Conservation (phyloP, 2,797 vertebrate genomes). For the Acrossocheilus wenchowensis region DNA sequence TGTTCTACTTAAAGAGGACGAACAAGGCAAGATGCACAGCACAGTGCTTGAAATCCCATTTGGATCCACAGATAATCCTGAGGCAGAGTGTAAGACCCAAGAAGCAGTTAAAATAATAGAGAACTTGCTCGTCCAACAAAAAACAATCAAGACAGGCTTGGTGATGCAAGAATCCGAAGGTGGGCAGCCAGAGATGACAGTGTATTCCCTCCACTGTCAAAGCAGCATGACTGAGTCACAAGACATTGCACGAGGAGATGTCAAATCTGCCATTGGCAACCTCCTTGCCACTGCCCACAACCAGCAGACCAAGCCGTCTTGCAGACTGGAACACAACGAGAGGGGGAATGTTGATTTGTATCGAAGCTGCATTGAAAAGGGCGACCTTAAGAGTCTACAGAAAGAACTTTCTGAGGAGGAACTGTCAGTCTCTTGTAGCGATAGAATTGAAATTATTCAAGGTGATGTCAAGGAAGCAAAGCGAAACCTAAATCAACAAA, state of each 20-base stretch:
- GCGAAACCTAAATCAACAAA: slow-evolving; percentile 75
- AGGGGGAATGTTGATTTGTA: slow-evolving; percentile 88
- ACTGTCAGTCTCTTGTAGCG: slow-evolving; percentile 67
- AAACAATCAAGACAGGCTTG: slow-evolving; percentile 85
- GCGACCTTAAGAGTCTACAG: slow-evolving; percentile 87
- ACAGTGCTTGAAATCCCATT: slow-evolving; percentile 77
- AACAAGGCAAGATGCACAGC: slow-evolving; percentile 74
- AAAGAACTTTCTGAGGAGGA: slow-evolving; percentile 79
- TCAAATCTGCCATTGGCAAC: slow-evolving; percentile 87
- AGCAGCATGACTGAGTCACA: slow-evolving; percentile 68
- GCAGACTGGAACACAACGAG: slow-evolving; percentile 77
- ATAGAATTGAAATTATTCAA: slow-evolving; percentile 67
- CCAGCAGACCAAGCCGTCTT: slow-evolving; percentile 82
- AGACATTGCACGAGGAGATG: slow-evolving; percentile 86
- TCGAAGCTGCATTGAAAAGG: slow-evolving; percentile 91
- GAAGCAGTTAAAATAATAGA: slow-evolving; percentile 83
- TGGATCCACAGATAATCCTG: slow-evolving; percentile 67
- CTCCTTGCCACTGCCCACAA: slow-evolving; percentile 84
- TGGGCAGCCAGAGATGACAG: slow-evolving; percentile 79
- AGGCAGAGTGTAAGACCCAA: slow-evolving; percentile 79
- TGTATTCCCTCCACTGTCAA: slow-evolving; percentile 76
- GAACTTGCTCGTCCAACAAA: slow-evolving; percentile 84
- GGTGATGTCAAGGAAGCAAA: slow-evolving; percentile 81
- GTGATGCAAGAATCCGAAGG: slow-evolving; percentile 86
- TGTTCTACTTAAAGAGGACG: slow-evolving; percentile 85